Conservation (phyloP, 2,888 invertebrate species). For the Opisthograptis luteolata region DNA sequence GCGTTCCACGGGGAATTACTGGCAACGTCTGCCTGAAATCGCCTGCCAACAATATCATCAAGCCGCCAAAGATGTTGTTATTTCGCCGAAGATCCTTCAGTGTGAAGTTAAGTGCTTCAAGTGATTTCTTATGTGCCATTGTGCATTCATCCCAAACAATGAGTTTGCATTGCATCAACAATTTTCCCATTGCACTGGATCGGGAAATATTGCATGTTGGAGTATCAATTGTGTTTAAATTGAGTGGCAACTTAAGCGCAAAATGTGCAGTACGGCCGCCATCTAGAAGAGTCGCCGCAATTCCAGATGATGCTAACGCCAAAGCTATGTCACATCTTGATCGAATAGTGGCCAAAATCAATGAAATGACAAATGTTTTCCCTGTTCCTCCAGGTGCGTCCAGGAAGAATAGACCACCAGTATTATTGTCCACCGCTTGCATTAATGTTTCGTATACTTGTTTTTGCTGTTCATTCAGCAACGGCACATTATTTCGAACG, state of each 20-base stretch:
- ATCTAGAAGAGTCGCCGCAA: conserved; percentile 28
- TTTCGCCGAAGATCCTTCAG: conserved; percentile 18
- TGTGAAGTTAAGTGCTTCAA: conserved; percentile 25
- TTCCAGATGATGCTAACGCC: conserved; percentile 31
- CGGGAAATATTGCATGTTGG: not conserved
- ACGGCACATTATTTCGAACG: conserved; percentile 33
- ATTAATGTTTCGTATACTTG: conserved; percentile 39
- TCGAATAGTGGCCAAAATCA: not conserved
- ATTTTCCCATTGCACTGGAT: not conserved
- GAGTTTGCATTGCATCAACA: not conserved
- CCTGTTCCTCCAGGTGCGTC: not conserved
- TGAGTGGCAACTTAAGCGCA: conserved; percentile 33
- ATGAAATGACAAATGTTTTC: not conserved
- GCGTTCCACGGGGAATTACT: conserved; percentile 24
- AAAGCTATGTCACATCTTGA: conserved; percentile 20
- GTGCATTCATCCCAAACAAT: conserved; percentile 39
- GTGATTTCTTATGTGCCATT: not conserved
- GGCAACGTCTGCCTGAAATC: conserved; percentile 29
- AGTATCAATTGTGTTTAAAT: conserved; percentile 38
- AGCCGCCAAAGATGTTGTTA: not conserved
- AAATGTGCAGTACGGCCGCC: conserved; percentile 33
- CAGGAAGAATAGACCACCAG: conserved; percentile 30
- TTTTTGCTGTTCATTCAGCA: conserved; percentile 38
- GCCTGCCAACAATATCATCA: conserved; percentile 18
- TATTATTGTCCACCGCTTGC: conserved; percentile 36